Percentiles rank a stretch among this genome's conserved stretches.
Evolutionary conservation across 2,888 invertebrate genomes (phyloP).

Genomic region (Drosophila multiciliata): DNA sequence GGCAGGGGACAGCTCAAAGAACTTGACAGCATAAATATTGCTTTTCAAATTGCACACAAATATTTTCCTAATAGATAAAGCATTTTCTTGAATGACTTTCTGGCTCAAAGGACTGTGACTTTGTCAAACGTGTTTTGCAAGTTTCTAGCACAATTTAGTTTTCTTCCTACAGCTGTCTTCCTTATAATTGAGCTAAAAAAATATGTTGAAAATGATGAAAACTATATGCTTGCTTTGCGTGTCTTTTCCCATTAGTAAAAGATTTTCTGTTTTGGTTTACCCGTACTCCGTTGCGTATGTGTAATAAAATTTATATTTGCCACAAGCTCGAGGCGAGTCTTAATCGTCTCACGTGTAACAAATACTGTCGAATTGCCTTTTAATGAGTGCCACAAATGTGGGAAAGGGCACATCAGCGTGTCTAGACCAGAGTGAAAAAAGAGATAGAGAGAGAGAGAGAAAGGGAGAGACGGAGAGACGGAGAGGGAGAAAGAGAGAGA

Average conservation of each 20-base stretch:
- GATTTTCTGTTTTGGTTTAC: slow-evolving; percentile 29
- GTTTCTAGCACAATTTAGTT: neutral
- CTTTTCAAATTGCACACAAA: neutral
- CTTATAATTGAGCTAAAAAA: neutral
- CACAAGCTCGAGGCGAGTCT: neutral
- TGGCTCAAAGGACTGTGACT: neutral
- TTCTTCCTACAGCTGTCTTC: neutral
- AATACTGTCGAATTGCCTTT: slow-evolving; percentile 62
- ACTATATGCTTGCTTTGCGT: neutral
- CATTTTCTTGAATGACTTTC: neutral
- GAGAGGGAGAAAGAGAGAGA: neutral
- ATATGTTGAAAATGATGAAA: neutral
- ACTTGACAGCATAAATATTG: neutral
- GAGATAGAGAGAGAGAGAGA: neutral
- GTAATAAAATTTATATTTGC: slow-evolving; percentile 49
- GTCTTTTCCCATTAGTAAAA: neutral
- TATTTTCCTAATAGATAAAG: neutral
- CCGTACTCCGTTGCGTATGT: slow-evolving; percentile 55
- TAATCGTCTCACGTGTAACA: slow-evolving; percentile 29
- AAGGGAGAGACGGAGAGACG: no score
- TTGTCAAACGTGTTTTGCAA: neutral
- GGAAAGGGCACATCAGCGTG: slow-evolving; percentile 1
- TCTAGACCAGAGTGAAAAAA: slow-evolving; percentile 11
- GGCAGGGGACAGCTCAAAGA: neutral
- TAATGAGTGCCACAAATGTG: slow-evolving; percentile 54